phyloP scores from a whole-genome alignment of 2,113 vertebrate genomes.

The Terrapene triunguis region DNA sequence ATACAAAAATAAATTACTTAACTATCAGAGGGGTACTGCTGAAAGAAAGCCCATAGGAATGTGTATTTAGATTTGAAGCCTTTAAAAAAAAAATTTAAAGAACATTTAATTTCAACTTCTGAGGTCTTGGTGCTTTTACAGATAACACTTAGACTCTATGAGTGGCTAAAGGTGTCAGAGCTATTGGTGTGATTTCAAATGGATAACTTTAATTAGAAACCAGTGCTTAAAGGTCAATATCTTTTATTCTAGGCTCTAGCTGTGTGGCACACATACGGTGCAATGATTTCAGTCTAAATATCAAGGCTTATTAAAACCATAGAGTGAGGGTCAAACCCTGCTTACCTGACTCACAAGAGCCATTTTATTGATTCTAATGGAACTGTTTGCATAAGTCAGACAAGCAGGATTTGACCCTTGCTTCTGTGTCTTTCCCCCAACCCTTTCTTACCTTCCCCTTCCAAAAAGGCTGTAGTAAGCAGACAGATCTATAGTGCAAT shows the following conservation, averaged over 20 bases:
- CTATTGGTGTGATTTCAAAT: slow-evolving; percentile 25
- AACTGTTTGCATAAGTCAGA: not conserved
- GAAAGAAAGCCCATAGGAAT: not conserved
- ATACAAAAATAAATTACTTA: not conserved
- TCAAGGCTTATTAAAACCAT: not conserved
- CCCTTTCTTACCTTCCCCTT: not conserved
- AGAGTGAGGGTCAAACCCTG: not conserved
- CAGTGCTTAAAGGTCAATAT: slow-evolving; percentile 38
- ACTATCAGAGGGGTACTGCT: not conserved
- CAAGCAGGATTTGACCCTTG: not conserved
- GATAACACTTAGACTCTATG: not conserved
- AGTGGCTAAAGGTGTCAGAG: slow-evolving; percentile 23
- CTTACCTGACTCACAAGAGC: not conserved
- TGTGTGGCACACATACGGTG: not conserved
- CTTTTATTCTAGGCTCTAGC: slow-evolving; percentile 43
- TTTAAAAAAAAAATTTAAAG: not conserved
- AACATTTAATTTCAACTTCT: not conserved
- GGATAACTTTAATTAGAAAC: slow-evolving; percentile 34
- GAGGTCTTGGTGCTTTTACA: not conserved
- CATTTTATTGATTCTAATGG: not conserved
- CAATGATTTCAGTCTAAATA: slow-evolving; percentile 14
- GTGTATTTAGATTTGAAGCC: not conserved
- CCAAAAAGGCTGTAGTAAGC: not conserved
- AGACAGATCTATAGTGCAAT: not conserved
- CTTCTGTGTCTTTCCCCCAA: not conserved